A percentile compares a stretch with the other conserved stretches of the same genome.
phyloP scores from a whole-genome alignment of 2,888 invertebrate genomes.

The Agriopis marginaria region DNA sequence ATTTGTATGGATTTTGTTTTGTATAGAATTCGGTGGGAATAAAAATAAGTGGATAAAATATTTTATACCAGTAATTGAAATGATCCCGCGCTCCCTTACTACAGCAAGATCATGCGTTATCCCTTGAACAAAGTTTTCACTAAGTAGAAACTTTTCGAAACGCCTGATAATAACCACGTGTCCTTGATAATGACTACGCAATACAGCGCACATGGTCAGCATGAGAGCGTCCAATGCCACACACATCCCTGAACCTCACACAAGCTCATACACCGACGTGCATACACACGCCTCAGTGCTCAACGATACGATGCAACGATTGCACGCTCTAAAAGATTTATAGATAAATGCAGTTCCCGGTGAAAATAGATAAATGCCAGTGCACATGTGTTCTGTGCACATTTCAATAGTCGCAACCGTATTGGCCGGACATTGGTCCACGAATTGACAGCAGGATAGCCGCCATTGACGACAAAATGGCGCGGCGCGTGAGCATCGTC shows the following conservation, averaged over 20 bases:
- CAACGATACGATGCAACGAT: conserved; percentile 83
- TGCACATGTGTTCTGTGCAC: conserved; percentile 81
- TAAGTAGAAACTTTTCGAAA: conserved; percentile 46
- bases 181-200: conserved; percentile 70
- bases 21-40: too few relatives aligned
- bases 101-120: not conserved
- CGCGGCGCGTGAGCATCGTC: conserved; percentile 74
- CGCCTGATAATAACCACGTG: conserved; percentile 43
- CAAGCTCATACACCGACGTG: conserved; percentile 38
- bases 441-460: conserved; percentile 55
- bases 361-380: conserved; percentile 86
- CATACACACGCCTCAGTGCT: conserved; percentile 80
- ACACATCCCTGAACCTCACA: conserved; percentile 48
- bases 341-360: conserved; percentile 86
- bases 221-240: conserved; percentile 57
- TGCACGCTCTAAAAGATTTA: conserved; percentile 87
- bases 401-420: conserved; percentile 82
- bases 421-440: conserved; percentile 73
- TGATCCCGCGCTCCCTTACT: too few relatives aligned
- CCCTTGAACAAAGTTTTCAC: not conserved
- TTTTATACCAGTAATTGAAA: too few relatives aligned
- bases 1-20: too few relatives aligned
- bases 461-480: conserved; percentile 73
- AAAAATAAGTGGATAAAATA: too few relatives aligned
- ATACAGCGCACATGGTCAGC: conserved; percentile 55